These are phyloP conservation scores for Neopelma chrysocephalum DNA, from an alignment of 2,797 vertebrate genomes.

Conservation along the genomic window DNA sequence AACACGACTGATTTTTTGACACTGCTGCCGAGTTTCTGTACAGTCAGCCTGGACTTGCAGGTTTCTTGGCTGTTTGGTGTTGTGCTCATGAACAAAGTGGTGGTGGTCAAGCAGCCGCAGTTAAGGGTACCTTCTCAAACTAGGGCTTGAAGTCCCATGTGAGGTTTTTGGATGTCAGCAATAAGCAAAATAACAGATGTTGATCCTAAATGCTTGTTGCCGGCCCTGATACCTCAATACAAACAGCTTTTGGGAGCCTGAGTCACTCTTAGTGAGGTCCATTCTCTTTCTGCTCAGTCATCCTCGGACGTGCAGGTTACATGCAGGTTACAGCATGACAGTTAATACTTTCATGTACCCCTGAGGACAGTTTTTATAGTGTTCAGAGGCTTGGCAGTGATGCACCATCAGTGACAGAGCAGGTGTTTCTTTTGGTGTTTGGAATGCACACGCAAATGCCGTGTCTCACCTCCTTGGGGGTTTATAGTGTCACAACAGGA, in stretches of 20 bases:
- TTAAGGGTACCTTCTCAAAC: not conserved
- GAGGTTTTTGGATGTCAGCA: not conserved
- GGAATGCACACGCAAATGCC: not conserved
- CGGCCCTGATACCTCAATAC: not conserved
- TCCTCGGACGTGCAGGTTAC: not conserved
- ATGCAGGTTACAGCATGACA: not conserved
- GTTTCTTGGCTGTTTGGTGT: not conserved
- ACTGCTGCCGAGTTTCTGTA: not conserved
- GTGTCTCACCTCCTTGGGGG: not conserved
- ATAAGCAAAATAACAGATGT: not conserved
- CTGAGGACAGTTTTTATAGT: not conserved
- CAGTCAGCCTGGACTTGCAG: not conserved
- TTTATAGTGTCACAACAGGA: not conserved
- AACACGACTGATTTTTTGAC: not conserved
- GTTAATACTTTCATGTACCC: not conserved
- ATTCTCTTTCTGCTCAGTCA: not conserved
- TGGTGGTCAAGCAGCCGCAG: not conserved
- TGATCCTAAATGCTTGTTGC: not conserved
- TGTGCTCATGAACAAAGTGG: not conserved
- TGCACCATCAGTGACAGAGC: not conserved
- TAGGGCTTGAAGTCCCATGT: not conserved
- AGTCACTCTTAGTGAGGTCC: not conserved
- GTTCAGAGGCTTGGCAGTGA: not conserved
- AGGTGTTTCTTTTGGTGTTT: not conserved
- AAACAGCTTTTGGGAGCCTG: not conserved